phyloP scores from a whole-genome alignment of 2,113 vertebrate species.

The Guaruba guarouba region DNA sequence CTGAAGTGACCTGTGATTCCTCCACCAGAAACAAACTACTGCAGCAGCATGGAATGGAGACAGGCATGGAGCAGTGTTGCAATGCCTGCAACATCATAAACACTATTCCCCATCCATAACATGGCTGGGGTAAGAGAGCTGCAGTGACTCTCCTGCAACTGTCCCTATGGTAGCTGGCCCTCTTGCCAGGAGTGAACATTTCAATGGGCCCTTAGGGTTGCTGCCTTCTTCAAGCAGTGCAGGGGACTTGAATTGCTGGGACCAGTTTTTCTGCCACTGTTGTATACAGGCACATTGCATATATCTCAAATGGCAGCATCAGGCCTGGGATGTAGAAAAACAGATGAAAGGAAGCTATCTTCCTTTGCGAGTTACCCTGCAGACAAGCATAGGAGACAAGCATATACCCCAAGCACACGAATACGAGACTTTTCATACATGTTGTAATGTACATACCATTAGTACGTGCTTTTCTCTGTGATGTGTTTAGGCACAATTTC shows the following conservation, averaged over 20 bases:
- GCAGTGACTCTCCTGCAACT: background rate
- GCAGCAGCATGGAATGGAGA: background rate
- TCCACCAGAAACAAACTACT: background rate
- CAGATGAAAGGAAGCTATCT: background rate
- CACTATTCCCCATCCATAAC: accelerated
- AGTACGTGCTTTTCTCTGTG: background rate
- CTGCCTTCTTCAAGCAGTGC: background rate
- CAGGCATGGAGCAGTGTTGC: accelerated
- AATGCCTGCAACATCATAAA: accelerated
- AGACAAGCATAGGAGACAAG: background rate
- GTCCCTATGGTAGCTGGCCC: background rate
- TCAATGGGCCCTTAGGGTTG: background rate
- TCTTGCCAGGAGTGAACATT: background rate
- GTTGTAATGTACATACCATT: accelerated
- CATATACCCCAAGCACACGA: background rate
- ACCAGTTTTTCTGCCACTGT: background rate
- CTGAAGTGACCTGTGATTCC: background rate
- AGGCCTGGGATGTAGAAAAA: background rate
- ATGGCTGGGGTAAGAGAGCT: too few species aligned
- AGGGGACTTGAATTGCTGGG: background rate
- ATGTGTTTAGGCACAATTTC: background rate
- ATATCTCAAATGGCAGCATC: background rate
- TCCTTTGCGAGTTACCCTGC: background rate
- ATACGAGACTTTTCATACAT: accelerated
- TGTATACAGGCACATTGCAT: background rate